A percentile compares a stretch with the other conserved stretches of the same genome.
These are phyloP conservation scores for Cephalopachus bancanus DNA, from an alignment of 2,797 vertebrate genomes.

Conservation along the genomic window DNA sequence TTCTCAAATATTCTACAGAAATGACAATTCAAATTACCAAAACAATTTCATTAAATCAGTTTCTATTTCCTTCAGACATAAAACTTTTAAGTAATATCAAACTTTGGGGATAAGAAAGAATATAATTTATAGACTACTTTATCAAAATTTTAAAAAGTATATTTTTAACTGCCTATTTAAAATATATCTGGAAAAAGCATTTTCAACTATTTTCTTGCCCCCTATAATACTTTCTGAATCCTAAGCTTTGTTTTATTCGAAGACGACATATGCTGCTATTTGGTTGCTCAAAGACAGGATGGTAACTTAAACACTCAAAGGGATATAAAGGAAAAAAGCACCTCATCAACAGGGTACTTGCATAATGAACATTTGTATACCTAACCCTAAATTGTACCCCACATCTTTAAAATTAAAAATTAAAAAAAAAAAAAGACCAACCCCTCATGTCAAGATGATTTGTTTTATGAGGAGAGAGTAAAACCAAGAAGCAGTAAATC, in stretches of 20 bases:
- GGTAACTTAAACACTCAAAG: constrained; percentile 12
- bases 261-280: neutral
- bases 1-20: constrained; percentile 35
- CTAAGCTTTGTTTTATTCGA: constrained; percentile 29
- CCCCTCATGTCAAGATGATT: neutral
- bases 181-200: constrained; percentile 36
- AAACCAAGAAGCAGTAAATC: constrained; percentile 31
- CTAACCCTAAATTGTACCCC: too few relatives aligned
- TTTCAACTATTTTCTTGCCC: constrained; percentile 52
- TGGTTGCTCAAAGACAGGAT: neutral
- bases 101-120: constrained; percentile 33
- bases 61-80: constrained; percentile 48
- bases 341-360: too few relatives aligned
- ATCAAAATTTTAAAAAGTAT: neutral
- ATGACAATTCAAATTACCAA: constrained; percentile 49
- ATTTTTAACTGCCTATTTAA: constrained; percentile 41
- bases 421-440: neutral
- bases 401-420: too few relatives aligned
- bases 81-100: constrained; percentile 47
- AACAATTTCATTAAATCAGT: constrained; percentile 46
- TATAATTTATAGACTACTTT: constrained; percentile 9
- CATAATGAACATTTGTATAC: too few relatives aligned
- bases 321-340: neutral
- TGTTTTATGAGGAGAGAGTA: neutral
- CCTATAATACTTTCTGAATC: constrained; percentile 22